Base-by-base conservation (phyloP, 1,140 invertebrate genomes). In the Neodiprion fabricii region DNA sequence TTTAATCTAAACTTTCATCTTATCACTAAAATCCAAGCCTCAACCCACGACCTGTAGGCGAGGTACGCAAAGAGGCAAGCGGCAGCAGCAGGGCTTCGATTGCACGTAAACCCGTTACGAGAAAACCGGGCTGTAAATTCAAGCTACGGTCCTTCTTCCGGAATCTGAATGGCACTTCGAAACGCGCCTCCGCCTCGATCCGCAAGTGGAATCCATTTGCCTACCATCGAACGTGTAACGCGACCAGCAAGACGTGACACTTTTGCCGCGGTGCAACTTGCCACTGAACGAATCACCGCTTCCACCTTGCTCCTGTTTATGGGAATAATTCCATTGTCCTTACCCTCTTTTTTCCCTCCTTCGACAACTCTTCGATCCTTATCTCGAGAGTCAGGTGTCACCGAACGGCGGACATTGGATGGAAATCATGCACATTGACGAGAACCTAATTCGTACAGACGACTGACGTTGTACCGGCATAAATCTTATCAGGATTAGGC, bases 1-100 rank as follows among this genome's bases (percentile, higher is more conserved):
- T 69, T 23, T 69, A 14, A 69, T 69, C 67, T 69, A 69, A 69
- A 69, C 67, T 69, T 69, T 69, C 67, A 69, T 69, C 67, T 69
- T 69, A 69, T 69, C 67, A 69, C 21, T 69, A 47, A 69, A 69
- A 69, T 69, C 67, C 67, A 69, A 23, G 67, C 17, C 21, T 69
- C 11, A 69, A 47, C 53, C 53, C 53, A 17, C 53, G 7, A 61
- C n/a, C 53, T 17, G 4, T 3, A 40, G 28, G 4, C 11, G 53
- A 14, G 53, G 53, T 12, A 61, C n/a, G 53, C 11, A 61, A 61
- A 61, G 53, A 61, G 53, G n/a, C 11, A 61, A 61, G 11, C 53
- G 11, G 28, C 28, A 40, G 28, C 28, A 14, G 53, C 11, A 14
- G 4, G 53, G 11, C 53, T 61, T 61, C 53, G 53, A 61, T 61